Evolutionary conservation across 2,888 invertebrate genomes (phyloP).

Genomic region (Seira sanloemensis): DNA sequence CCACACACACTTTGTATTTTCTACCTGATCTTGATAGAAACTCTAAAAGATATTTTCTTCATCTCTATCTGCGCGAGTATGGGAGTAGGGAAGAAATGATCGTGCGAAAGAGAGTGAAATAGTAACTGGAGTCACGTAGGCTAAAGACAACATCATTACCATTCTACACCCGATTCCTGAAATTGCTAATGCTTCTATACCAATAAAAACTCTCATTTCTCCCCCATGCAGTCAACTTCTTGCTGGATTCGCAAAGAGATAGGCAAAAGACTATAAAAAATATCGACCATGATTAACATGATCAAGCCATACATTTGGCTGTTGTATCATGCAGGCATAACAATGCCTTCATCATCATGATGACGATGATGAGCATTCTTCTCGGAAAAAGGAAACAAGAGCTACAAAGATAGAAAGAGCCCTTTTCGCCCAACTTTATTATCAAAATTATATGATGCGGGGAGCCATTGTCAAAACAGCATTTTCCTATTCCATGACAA

Average conservation of each 20-base stretch:
- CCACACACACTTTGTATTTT: conserved; percentile 18
- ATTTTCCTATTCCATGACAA: conserved; percentile 20
- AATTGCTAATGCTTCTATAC: conserved; percentile 19
- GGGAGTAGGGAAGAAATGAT: no score
- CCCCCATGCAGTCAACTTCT: not conserved
- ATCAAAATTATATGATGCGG: not conserved
- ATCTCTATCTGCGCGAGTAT: not conserved
- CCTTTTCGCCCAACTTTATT: no score
- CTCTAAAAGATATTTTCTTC: conserved; percentile 1
- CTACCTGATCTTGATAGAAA: conserved; percentile 39
- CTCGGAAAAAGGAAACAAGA: not conserved
- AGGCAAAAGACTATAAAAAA: not conserved
- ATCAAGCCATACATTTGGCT: not conserved
- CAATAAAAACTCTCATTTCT: not conserved
- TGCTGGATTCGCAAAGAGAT: not conserved
- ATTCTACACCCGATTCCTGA: conserved; percentile 10
- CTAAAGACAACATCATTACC: conserved; percentile 30
- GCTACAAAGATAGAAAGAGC: no score
- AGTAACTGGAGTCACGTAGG: conserved; percentile 46
- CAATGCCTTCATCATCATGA: not conserved
- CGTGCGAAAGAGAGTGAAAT: conserved; percentile 17
- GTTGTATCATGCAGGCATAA: not conserved
- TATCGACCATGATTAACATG: not conserved
- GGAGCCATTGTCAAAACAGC: not conserved
- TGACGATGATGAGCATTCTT: not conserved